Evolutionary conservation across 2,888 invertebrate genomes (phyloP).

Genomic region (Scrobipalpa atriplicella): DNA sequence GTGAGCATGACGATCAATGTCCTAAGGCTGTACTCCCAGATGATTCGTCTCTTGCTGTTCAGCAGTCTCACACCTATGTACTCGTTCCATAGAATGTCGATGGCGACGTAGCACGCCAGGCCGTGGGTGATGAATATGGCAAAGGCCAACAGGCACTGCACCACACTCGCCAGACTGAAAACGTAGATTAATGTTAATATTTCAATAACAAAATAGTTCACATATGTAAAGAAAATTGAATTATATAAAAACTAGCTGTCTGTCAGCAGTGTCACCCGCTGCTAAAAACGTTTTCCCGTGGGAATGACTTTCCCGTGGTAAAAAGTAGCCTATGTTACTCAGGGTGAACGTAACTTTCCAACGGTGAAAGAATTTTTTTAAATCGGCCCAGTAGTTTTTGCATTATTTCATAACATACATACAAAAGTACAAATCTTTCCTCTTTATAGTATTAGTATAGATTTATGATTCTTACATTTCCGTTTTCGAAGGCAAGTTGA

Average conservation of each 20-base stretch:
- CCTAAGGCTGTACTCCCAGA: conserved; percentile 91
- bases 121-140: conserved; percentile 96
- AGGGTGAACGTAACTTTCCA: too few species aligned
- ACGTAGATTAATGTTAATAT: neutral
- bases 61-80: conserved; percentile 83
- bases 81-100: conserved; percentile 95
- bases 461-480: conserved; percentile 83
- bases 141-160: conserved; percentile 88
- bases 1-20: conserved; percentile 90
- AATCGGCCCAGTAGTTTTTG: too few species aligned
- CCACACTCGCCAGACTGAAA: conserved; percentile 86
- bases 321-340: too few species aligned
- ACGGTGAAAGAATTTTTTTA: too few species aligned
- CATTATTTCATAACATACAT: too few species aligned
- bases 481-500: conserved; percentile 87
- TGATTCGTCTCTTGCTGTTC: conserved; percentile 81
- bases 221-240: neutral
- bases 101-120: conserved; percentile 97
- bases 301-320: too few species aligned
- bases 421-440: too few species aligned
- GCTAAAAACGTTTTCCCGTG: too few species aligned
- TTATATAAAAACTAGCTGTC: too few species aligned
- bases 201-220: neutral
- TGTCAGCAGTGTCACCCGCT: too few species aligned
- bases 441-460: too few species aligned